These are phyloP conservation scores for Paramuricea clavata DNA, from an alignment of 92 coral and sea anemone species.

Conservation along the genomic window DNA sequence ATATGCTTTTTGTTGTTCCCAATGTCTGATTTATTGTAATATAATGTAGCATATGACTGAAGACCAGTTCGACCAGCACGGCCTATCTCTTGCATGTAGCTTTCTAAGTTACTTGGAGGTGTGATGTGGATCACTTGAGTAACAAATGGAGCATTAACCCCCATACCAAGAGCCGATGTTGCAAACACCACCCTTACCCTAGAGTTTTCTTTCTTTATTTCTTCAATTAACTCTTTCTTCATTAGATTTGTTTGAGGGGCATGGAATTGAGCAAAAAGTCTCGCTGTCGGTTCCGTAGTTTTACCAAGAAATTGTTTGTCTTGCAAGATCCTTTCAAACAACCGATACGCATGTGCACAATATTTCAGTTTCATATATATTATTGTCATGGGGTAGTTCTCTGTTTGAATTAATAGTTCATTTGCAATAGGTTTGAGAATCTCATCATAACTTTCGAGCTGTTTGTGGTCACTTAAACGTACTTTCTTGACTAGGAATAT, in stretches of 20 bases:
- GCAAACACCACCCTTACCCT: conserved; percentile 73
- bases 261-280: conserved; percentile 77
- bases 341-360: conserved; percentile 73
- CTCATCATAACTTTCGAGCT: conserved; percentile 57
- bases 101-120: conserved; percentile 73
- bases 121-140: conserved; percentile 68
- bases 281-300: conserved; percentile 64
- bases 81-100: conserved; percentile 78
- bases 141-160: conserved; percentile 73
- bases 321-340: conserved; percentile 72
- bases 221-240: conserved; percentile 68
- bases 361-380: no score
- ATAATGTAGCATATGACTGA: conserved; percentile 58
- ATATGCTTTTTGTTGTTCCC: conserved; percentile 60
- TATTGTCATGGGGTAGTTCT: conserved; percentile 78
- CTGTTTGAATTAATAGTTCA: conserved; percentile 70
- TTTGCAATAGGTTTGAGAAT: conserved; percentile 74
- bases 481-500: conserved; percentile 70
- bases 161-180: no score
- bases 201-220: conserved; percentile 67
- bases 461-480: conserved; percentile 65
- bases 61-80: conserved; percentile 71
- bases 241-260: conserved; percentile 72
- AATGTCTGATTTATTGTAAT: conserved; percentile 71
- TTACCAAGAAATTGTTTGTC: conserved; percentile 75